These are phyloP conservation scores for Lagocephalus sceleratus DNA, from an alignment of 2,797 vertebrate species.

Conservation along the genomic window DNA sequence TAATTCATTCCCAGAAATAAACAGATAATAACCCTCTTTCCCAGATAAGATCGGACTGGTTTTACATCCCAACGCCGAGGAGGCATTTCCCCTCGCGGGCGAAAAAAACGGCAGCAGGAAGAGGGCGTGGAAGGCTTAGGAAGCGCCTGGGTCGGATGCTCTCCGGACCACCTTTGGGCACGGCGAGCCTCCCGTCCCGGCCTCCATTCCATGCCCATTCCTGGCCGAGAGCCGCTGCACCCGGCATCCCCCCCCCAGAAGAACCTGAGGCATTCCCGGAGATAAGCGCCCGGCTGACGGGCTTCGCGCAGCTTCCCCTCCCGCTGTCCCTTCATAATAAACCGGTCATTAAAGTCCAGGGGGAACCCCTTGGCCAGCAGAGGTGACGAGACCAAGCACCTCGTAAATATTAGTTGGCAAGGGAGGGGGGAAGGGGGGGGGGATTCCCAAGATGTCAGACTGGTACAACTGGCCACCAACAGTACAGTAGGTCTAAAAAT, in stretches of 20 bases:
- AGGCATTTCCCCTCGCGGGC: conserved; percentile 14
- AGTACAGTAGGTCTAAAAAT: too few relatives aligned
- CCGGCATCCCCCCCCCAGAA: too few relatives aligned
- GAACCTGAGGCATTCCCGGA: too few relatives aligned
- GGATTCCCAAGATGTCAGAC: not conserved
- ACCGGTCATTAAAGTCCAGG: conserved; percentile 2
- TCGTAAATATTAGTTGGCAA: conserved; percentile 17
- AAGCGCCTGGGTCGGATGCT: not conserved
- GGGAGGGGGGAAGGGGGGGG: too few relatives aligned
- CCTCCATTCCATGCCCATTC: too few relatives aligned
- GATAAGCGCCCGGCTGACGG: too few relatives aligned
- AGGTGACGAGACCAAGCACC: not conserved
- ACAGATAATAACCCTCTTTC: conserved; percentile 6
- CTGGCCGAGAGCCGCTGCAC: too few relatives aligned
- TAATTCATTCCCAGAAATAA: conserved; percentile 12
- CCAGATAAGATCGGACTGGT: not conserved
- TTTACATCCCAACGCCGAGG: conserved; percentile 3
- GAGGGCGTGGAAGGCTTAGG: conserved; percentile 1
- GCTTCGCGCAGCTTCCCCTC: too few relatives aligned
- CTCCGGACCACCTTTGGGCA: too few relatives aligned
- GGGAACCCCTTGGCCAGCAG: not conserved
- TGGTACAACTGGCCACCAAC: not conserved
- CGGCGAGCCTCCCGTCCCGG: too few relatives aligned
- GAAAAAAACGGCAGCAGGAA: conserved; percentile 3
- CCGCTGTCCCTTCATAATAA: not conserved